These are phyloP conservation scores for Melanitta fusca DNA, from an alignment of 2,797 vertebrate genomes.

Conservation along the genomic window DNA sequence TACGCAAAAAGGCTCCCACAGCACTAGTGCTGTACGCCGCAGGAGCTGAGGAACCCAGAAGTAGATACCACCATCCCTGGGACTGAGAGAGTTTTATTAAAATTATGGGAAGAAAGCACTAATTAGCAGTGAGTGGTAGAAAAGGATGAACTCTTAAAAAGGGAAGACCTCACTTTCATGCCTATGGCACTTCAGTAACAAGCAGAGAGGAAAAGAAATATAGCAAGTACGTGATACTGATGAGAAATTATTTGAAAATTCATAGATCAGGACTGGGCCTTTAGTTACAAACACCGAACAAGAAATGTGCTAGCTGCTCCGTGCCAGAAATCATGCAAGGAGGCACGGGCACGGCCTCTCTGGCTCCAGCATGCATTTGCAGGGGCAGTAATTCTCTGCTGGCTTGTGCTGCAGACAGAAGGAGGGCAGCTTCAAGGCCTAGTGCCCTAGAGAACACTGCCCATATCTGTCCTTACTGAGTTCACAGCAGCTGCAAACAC, in stretches of 20 bases:
- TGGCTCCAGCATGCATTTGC: not conserved
- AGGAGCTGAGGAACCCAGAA: not conserved
- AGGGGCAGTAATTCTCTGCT: not conserved
- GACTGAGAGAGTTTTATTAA: not conserved
- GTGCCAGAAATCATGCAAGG: not conserved
- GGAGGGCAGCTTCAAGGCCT: fast-evolving
- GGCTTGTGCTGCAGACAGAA: not conserved
- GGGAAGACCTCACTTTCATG: not conserved
- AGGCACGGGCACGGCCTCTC: not conserved
- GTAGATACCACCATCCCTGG: not conserved
- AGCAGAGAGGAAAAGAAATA: slow-evolving; percentile 20
- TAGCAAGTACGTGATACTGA: not conserved
- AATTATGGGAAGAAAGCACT: not conserved
- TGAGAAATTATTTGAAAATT: slow-evolving; percentile 40
- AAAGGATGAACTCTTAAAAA: not conserved
- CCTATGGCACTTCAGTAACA: not conserved
- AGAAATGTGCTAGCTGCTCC: not conserved
- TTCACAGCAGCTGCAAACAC: not conserved
- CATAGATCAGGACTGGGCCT: slow-evolving; percentile 2
- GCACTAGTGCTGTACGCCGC: fast-evolving
- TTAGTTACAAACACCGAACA: not conserved
- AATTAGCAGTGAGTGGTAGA: not conserved
- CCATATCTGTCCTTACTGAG: not conserved
- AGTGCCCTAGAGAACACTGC: not conserved
- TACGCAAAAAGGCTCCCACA: not conserved